These are phyloP conservation scores for Stenolophus ochropezus DNA, from an alignment of 2,888 invertebrate species.

Conservation along the genomic window DNA sequence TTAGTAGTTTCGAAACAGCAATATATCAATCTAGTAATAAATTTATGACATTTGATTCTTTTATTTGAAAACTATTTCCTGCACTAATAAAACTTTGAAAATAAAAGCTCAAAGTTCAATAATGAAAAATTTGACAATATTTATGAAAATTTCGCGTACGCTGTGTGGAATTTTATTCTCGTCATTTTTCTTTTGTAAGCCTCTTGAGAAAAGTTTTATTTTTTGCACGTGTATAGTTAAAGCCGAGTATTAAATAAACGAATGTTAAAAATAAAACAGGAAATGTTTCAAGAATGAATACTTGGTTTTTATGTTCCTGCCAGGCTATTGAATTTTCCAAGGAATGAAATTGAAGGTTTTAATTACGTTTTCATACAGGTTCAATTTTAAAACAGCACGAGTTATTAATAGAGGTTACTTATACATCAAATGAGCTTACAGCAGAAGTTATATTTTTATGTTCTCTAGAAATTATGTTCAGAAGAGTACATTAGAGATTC, in stretches of 20 bases:
- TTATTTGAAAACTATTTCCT: background rate
- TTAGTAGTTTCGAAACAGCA: background rate
- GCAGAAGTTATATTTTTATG: background rate
- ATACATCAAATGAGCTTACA: too few relatives aligned
- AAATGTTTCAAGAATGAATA: background rate
- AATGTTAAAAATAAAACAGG: constrained; percentile 19
- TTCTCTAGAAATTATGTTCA: background rate
- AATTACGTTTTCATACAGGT: background rate
- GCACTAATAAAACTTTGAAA: background rate
- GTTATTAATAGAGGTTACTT: too few relatives aligned
- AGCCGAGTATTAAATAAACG: constrained; percentile 19
- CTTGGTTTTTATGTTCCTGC: background rate
- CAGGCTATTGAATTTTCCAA: background rate
- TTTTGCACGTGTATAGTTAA: constrained; percentile 52
- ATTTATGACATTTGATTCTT: background rate
- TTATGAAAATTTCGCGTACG: too few relatives aligned
- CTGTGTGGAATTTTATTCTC: constrained; percentile 37
- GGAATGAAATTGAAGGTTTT: constrained; percentile 1
- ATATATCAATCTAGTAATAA: background rate
- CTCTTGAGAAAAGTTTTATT: constrained; percentile 51
- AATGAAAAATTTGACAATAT: too few relatives aligned
- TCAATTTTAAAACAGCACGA: background rate
- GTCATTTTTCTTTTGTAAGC: constrained; percentile 51
- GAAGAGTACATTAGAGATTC: too few relatives aligned
- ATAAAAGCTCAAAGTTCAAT: too few relatives aligned